Conservation (phyloP, 2,888 invertebrate genomes). For the Chaetoderma sp. region DNA sequence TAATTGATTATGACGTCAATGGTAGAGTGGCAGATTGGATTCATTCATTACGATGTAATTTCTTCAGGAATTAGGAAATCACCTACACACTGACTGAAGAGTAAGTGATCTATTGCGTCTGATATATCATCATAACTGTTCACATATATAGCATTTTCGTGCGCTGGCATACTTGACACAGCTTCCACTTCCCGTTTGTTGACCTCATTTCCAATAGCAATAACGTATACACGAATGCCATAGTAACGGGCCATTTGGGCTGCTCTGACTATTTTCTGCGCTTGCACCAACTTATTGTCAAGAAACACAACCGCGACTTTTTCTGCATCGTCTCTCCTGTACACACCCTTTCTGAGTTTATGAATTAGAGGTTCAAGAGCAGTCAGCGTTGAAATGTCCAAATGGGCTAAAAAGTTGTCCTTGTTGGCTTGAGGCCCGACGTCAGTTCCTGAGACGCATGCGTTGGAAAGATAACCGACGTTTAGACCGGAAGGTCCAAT, state of each 20-base stretch:
- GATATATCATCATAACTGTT: slow-evolving; percentile 41
- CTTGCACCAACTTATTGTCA: slow-evolving; percentile 41
- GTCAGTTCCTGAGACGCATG: slow-evolving; percentile 42
- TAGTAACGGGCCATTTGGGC: slow-evolving; percentile 33
- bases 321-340: slow-evolving; percentile 33
- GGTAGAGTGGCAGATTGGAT: too few relatives aligned
- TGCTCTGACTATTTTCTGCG: slow-evolving; percentile 32
- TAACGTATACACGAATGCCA: slow-evolving; percentile 38
- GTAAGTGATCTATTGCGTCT: too few relatives aligned
- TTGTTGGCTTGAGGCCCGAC: slow-evolving; percentile 38
- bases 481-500: slow-evolving; percentile 44
- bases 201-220: slow-evolving; percentile 40
- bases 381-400: background rate
- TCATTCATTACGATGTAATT: too few relatives aligned
- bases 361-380: background rate
- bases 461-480: slow-evolving; percentile 48
- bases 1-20: too few relatives aligned
- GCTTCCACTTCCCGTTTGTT: slow-evolving; percentile 41
- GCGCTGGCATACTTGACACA: slow-evolving; percentile 47
- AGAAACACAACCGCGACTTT: slow-evolving; percentile 54
- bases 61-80: too few relatives aligned
- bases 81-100: too few relatives aligned
- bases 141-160: slow-evolving; percentile 45
- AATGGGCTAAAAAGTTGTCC: slow-evolving; percentile 8
- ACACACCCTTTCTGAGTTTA: too few relatives aligned